These are phyloP conservation scores for Tilapia sparmanii DNA, from an alignment of 2,113 vertebrate genomes.

Conservation along the genomic window DNA sequence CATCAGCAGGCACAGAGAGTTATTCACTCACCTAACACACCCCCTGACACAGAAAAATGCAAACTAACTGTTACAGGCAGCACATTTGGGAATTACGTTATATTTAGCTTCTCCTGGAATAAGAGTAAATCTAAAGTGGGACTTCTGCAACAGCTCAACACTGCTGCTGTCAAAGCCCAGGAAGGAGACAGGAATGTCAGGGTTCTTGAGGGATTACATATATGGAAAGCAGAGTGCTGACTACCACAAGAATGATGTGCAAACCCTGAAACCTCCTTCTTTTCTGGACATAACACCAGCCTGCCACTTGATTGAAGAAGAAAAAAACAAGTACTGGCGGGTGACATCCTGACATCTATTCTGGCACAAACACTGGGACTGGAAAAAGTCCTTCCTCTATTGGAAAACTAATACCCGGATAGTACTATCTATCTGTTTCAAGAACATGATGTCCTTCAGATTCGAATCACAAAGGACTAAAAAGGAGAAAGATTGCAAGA, in stretches of 20 bases:
- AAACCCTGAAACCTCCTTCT: conserved; percentile 25
- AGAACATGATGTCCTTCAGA: conserved; percentile 14
- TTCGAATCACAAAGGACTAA: background rate
- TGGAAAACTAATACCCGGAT: conserved; percentile 6
- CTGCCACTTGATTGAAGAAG: conserved; percentile 12
- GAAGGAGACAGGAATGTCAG: conserved; percentile 19
- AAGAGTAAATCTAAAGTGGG: conserved; percentile 27
- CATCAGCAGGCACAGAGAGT: conserved; percentile 10
- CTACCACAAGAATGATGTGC: conserved; percentile 29
- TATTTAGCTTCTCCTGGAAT: conserved; percentile 18
- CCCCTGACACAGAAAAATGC: background rate
- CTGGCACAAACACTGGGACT: background rate
- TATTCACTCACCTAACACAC: background rate
- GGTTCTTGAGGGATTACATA: conserved; percentile 29
- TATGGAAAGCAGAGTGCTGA: conserved; percentile 26
- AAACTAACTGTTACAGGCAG: background rate
- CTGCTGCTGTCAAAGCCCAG: conserved; percentile 32
- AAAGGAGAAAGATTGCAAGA: background rate
- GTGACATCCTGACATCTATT: background rate
- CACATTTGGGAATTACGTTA: conserved; percentile 5
- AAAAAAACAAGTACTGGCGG: background rate
- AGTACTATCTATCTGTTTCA: background rate
- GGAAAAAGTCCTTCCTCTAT: background rate
- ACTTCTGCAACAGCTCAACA: conserved; percentile 49
- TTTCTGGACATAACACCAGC: conserved; percentile 38